Conservation (phyloP, 2,888 invertebrate species). For the Lasius platythorax region DNA sequence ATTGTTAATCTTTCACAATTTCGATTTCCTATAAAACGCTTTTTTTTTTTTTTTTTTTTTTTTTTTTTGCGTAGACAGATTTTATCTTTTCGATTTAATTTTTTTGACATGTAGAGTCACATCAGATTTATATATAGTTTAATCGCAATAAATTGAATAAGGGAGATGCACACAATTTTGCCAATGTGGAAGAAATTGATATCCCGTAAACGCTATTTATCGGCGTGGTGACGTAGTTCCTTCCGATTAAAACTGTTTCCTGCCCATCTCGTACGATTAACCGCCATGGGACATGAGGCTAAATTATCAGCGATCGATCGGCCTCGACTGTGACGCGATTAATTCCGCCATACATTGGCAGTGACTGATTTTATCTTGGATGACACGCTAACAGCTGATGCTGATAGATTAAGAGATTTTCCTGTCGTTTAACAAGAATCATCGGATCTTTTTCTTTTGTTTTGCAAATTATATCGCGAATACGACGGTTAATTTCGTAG, state of each 20-base stretch:
- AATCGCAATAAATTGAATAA: neutral
- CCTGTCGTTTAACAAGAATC: slow-evolving; percentile 2
- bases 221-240: slow-evolving; percentile 50
- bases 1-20: neutral
- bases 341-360: slow-evolving; percentile 47
- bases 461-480: neutral
- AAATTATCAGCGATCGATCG: slow-evolving; percentile 72
- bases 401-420: neutral
- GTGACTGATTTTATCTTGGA: slow-evolving; percentile 46
- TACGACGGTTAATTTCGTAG: neutral
- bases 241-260: slow-evolving; percentile 59
- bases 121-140: neutral
- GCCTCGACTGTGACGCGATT: slow-evolving; percentile 51
- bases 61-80: neutral
- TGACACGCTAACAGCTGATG: neutral
- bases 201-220: slow-evolving; percentile 36
- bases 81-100: neutral
- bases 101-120: neutral
- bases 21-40: neutral
- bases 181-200: slow-evolving; percentile 26
- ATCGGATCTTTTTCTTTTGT: neutral
- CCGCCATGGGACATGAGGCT: slow-evolving; percentile 60
- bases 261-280: slow-evolving; percentile 65
- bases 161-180: slow-evolving; percentile 3
- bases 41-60: too few relatives aligned